Conservation (phyloP, 2,797 vertebrate species). For the Onychomys arenicola region DNA sequence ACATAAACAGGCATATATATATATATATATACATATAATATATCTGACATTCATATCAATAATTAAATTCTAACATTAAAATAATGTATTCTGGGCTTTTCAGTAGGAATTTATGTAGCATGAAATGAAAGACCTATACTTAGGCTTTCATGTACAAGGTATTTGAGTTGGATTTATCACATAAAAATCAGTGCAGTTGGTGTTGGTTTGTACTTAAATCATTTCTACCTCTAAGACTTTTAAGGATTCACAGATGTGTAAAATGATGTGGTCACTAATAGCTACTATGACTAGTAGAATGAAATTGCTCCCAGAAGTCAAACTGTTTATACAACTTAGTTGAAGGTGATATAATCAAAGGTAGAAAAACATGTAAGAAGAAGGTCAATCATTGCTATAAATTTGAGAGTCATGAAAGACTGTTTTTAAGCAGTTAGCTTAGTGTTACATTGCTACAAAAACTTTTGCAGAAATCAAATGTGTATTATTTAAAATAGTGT, state of each 20-base stretch:
- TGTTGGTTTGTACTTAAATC: not conserved
- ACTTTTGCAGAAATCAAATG: conserved; percentile 48
- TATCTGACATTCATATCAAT: not conserved
- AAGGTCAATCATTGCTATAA: conserved; percentile 79
- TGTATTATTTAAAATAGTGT: conserved; percentile 50
- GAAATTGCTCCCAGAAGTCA: conserved; percentile 74
- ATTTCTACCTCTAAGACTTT: conserved; percentile 36
- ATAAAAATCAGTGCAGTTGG: conserved; percentile 33
- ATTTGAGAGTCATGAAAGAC: conserved; percentile 79
- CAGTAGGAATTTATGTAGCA: not conserved
- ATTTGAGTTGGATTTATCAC: conserved; percentile 26
- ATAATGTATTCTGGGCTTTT: conserved; percentile 23
- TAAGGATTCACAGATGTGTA: conserved; percentile 47
- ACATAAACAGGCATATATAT: not conserved
- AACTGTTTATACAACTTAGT: conserved; percentile 71
- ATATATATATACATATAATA: no score
- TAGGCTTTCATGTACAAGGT: not conserved
- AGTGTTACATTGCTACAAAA: conserved; percentile 58
- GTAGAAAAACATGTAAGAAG: conserved; percentile 75
- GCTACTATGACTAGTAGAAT: conserved; percentile 55
- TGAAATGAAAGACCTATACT: conserved; percentile 22
- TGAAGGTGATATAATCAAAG: conserved; percentile 78
- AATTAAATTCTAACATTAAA: not conserved
- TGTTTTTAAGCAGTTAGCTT: conserved; percentile 74
- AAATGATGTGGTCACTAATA: not conserved